These are phyloP conservation scores for Phymanthus crucifer DNA, from an alignment of 92 coral and sea anemone genomes.

Conservation along the genomic window DNA sequence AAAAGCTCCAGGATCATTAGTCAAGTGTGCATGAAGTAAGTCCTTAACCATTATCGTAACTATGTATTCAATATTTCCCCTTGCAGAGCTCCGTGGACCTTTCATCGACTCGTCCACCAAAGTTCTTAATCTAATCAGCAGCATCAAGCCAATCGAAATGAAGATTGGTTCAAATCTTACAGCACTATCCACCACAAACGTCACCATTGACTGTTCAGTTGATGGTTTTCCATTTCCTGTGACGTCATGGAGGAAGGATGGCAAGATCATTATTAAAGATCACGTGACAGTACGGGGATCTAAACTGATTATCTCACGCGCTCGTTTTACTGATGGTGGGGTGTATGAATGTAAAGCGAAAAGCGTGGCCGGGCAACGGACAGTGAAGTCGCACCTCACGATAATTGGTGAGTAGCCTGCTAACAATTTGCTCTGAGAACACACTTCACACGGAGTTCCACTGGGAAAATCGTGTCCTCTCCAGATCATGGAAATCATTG, in stretches of 20 bases:
- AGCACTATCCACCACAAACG: constrained; percentile 61
- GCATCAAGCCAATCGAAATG: constrained; percentile 34
- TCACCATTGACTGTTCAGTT: constrained; percentile 66
- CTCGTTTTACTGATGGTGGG: constrained; percentile 50
- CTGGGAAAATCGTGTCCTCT: too few relatives aligned
- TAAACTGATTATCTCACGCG: constrained; percentile 31
- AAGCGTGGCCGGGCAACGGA: constrained; percentile 27
- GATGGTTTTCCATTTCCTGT: constrained; percentile 76
- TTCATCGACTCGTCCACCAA: constrained; percentile 11
- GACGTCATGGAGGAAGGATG: constrained; percentile 69
- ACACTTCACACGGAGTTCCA: too few relatives aligned
- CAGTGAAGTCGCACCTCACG: constrained; percentile 41
- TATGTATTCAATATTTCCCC: not conserved
- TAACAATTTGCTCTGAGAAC: not conserved
- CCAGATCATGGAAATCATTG: too few relatives aligned
- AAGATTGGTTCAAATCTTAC: constrained; percentile 64
- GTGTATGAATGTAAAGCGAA: constrained; percentile 46
- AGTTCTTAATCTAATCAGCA: constrained; percentile 24
- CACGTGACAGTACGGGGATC: constrained; percentile 43
- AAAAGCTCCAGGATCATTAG: too few relatives aligned
- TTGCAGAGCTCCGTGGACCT: constrained; percentile 53
- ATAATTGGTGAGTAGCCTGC: constrained; percentile 43
- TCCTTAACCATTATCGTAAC: too few relatives aligned
- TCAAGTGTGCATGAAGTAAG: too few relatives aligned
- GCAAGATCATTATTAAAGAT: constrained; percentile 32